Conservation (phyloP, 2,888 invertebrate genomes). For the Eueremaeus valkanovi region DNA sequence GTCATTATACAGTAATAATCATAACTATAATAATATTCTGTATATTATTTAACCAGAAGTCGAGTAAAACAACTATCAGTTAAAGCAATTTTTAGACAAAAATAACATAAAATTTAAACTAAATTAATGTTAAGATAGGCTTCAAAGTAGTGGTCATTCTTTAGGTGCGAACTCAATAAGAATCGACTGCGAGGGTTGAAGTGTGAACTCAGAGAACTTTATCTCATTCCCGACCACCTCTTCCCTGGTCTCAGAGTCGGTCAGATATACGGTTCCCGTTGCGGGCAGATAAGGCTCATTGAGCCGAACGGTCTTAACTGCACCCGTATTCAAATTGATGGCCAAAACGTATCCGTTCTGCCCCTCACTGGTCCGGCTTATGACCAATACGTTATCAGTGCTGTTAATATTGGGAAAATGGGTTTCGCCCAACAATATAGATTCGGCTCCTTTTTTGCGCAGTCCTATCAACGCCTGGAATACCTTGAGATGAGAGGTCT, state of each 20-base stretch:
- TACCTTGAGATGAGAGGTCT: background rate
- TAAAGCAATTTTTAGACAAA: no score
- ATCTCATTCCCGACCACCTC: slow-evolving; percentile 23
- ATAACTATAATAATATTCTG: no score
- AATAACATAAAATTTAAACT: no score
- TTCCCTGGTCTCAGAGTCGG: background rate
- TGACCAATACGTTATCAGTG: slow-evolving; percentile 27
- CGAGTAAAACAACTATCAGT: no score
- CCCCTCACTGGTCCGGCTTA: background rate
- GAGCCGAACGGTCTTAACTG: background rate
- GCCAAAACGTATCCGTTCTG: slow-evolving; percentile 28
- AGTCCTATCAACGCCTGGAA: background rate
- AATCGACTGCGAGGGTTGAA: slow-evolving; percentile 30
- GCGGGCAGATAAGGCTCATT: background rate
- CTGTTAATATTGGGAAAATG: slow-evolving; percentile 1
- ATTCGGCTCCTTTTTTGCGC: slow-evolving; percentile 8
- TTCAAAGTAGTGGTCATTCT: no score
- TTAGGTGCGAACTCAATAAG: slow-evolving; percentile 35
- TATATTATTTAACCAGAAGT: no score
- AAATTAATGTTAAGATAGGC: no score
- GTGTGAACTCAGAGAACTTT: background rate
- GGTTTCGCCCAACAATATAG: slow-evolving; percentile 34
- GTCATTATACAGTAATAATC: no score
- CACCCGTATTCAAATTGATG: slow-evolving; percentile 19
- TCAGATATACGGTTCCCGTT: background rate